A percentile compares a stretch with the other conserved stretches of the same genome.
These are phyloP conservation scores for Aporophyla lueneburgensis DNA, from an alignment of 2,888 invertebrate species.

Conservation along the genomic window DNA sequence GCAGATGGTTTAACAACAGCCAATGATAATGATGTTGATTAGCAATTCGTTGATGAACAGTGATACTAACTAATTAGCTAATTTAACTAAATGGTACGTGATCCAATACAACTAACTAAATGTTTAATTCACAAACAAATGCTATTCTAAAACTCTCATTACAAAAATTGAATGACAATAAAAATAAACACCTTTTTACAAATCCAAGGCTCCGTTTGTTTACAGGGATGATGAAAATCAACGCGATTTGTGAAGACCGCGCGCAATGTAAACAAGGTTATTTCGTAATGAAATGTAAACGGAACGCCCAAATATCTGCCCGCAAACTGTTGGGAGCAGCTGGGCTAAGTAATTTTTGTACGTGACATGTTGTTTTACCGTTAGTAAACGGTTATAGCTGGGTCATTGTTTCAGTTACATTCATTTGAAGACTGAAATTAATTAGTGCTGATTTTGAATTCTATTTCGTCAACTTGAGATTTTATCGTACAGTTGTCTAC, in stretches of 20 bases:
- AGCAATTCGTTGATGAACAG: conserved; percentile 35
- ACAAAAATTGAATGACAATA: conserved; percentile 37
- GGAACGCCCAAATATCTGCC: conserved; percentile 41
- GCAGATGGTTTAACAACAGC: conserved; percentile 17
- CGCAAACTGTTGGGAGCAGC: conserved; percentile 53
- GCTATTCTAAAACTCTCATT: conserved; percentile 3
- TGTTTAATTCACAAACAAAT: conserved; percentile 16
- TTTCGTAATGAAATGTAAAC: conserved; percentile 66
- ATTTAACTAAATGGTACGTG: conserved; percentile 23
- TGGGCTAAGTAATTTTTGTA: conserved; percentile 50
- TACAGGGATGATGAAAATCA: conserved; percentile 47
- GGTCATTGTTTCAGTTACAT: conserved; percentile 3
- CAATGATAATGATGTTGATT: conserved; percentile 15
- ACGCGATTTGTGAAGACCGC: conserved; percentile 24
- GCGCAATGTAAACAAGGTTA: conserved; percentile 59
- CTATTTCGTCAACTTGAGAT: neutral
- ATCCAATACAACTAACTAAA: conserved; percentile 19
- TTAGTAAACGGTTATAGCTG: conserved; percentile 13
- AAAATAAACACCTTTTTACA: conserved; percentile 58
- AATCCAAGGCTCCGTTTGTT: conserved; percentile 48
- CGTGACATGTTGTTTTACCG: conserved; percentile 45
- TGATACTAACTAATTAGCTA: conserved; percentile 33
- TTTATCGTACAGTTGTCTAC: neutral
- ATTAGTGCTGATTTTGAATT: neutral
- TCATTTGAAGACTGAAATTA: conserved; percentile 1